Evolutionary conservation across 2,797 vertebrate genomes (phyloP).

Genomic region (Molossus alvarezi): DNA sequence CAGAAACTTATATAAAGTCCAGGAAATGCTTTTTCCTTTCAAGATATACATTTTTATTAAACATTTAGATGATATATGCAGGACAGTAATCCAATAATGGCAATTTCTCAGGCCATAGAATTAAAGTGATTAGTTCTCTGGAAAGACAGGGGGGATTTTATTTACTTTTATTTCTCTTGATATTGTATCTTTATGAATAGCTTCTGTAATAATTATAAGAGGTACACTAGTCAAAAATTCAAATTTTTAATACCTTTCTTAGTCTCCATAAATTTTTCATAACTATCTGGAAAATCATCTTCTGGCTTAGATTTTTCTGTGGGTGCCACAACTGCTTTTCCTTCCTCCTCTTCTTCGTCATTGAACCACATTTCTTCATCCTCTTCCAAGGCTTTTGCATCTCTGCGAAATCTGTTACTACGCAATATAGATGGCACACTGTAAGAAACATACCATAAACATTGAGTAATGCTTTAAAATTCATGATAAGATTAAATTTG

Average conservation of each 20-base stretch:
- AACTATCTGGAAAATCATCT: slow-evolving; percentile 98
- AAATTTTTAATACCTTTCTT: slow-evolving; percentile 95
- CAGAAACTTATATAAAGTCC: background rate
- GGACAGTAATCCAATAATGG: background rate
- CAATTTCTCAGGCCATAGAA: slow-evolving; percentile 44
- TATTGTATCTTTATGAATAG: slow-evolving; percentile 47
- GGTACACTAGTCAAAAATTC: slow-evolving; percentile 17
- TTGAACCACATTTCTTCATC: slow-evolving; percentile 99
- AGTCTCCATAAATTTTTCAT: slow-evolving; percentile 99
- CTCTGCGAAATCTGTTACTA: slow-evolving; percentile 95
- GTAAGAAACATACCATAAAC: slow-evolving; percentile 86
- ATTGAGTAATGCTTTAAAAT: slow-evolving; percentile 70
- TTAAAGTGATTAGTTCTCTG: slow-evolving; percentile 51
- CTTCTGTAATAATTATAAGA: slow-evolving; percentile 37
- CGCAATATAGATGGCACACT: slow-evolving; percentile 93
- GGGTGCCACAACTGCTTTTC: slow-evolving; percentile 93
- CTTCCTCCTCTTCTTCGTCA: slow-evolving; percentile 97
- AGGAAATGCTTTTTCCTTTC: slow-evolving; percentile 45
- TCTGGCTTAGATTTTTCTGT: slow-evolving; percentile 96
- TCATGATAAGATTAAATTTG: background rate
- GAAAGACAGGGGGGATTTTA: slow-evolving; percentile 35
- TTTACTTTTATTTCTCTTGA: slow-evolving; percentile 24
- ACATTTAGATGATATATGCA: slow-evolving; percentile 39
- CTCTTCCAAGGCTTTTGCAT: slow-evolving; percentile 96
- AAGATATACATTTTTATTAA: slow-evolving; percentile 57